These are phyloP conservation scores for Littorina saxatilis DNA, from an alignment of 1,140 invertebrate species.

Conservation along the genomic window DNA sequence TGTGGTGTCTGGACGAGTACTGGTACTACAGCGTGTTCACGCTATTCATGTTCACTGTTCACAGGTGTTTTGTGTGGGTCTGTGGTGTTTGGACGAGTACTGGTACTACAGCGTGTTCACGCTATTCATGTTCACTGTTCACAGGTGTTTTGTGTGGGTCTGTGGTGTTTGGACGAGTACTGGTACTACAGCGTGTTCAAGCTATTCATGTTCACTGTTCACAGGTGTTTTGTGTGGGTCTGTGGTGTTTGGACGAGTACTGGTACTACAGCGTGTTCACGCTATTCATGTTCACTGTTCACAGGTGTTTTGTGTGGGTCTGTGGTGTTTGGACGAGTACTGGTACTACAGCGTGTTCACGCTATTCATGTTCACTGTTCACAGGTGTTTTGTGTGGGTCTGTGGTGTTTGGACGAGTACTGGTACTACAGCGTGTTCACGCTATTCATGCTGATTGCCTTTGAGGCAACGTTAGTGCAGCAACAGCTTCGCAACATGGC, in stretches of 20 bases:
- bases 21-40: slow-evolving; percentile 98
- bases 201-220: slow-evolving; percentile 91
- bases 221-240: slow-evolving; percentile 94
- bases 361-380: slow-evolving; percentile 98
- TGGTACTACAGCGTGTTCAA: slow-evolving; percentile 98
- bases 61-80: slow-evolving; percentile 94
- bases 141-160: slow-evolving; percentile 95
- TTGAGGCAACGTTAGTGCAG: slow-evolving; percentile 98
- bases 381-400: slow-evolving; percentile 95
- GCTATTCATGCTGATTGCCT: slow-evolving; percentile 96
- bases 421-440: slow-evolving; percentile 98
- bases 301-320: slow-evolving; percentile 95
- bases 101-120: slow-evolving; percentile 98
- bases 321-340: slow-evolving; percentile 96
- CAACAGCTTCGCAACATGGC: slow-evolving; percentile 98
- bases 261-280: slow-evolving; percentile 98
- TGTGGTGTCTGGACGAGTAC: slow-evolving; percentile 97
- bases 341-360: slow-evolving; percentile 98
- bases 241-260: slow-evolving; percentile 98
- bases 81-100: slow-evolving; percentile 94
- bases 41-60: slow-evolving; percentile 92
- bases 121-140: slow-evolving; percentile 97
- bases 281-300: slow-evolving; percentile 92
- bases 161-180: slow-evolving; percentile 98
- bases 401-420: slow-evolving; percentile 98